Percentiles rank a stretch among this genome's conserved stretches.
Evolutionary conservation across 2,113 vertebrate species (phyloP).

Genomic region (Sorex araneus): DNA sequence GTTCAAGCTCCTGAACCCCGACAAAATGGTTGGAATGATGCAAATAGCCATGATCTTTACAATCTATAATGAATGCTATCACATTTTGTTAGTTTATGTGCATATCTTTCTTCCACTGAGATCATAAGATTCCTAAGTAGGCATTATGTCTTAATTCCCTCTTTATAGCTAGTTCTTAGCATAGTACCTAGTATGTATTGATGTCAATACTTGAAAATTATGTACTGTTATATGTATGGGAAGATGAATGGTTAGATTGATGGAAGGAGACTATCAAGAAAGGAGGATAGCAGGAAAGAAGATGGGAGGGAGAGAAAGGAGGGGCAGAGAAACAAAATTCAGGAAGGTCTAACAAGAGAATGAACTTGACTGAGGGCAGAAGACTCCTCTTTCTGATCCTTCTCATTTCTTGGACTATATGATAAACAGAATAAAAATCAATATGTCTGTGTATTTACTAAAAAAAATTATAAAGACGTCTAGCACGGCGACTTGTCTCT

Average conservation of each 20-base stretch:
- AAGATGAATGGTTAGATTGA: not conserved
- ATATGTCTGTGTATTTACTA: too few species aligned
- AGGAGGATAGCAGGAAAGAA: too few species aligned
- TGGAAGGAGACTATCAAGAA: too few species aligned
- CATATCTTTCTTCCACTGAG: not conserved
- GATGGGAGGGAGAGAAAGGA: too few species aligned
- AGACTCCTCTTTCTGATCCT: not conserved
- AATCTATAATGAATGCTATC: not conserved
- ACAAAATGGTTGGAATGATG: too few species aligned
- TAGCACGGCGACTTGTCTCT: too few species aligned
- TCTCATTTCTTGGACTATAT: not conserved
- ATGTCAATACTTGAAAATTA: conserved; percentile 6
- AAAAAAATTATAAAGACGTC: too few species aligned
- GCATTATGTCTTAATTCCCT: not conserved
- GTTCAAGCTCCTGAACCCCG: too few species aligned
- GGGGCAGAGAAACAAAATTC: not conserved
- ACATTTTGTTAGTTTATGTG: not conserved
- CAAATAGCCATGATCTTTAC: not conserved
- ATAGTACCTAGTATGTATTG: not conserved
- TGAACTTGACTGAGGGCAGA: conserved; percentile 4
- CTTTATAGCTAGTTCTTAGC: not conserved
- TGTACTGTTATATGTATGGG: not conserved
- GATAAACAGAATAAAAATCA: conserved; percentile 24
- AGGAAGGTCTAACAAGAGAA: not conserved
- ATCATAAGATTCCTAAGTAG: not conserved